Conservation (phyloP, 1,140 invertebrate species). For the Hetaerina americana region DNA sequence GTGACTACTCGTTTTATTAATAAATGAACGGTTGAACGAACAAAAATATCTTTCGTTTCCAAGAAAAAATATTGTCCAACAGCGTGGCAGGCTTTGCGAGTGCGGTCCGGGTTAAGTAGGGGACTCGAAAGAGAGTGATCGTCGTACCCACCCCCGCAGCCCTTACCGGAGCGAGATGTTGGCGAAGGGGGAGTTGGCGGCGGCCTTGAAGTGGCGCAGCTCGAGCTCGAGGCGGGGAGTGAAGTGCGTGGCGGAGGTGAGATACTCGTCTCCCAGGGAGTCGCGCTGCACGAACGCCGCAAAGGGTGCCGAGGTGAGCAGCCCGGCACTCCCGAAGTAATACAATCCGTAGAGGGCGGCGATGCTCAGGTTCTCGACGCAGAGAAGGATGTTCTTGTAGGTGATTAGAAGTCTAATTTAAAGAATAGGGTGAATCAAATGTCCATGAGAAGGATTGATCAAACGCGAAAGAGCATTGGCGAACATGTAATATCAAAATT, state of each 20-base stretch:
- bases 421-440: no score
- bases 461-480: no score
- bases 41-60: no score
- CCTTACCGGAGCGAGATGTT: neutral
- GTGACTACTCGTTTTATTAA: no score
- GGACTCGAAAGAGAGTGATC: no score
- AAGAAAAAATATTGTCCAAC: no score
- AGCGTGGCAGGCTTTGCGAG: no score
- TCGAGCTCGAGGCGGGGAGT: slow-evolving; percentile 5
- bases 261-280: slow-evolving; percentile 24
- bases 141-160: no score
- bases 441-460: no score
- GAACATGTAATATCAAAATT: no score
- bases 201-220: neutral
- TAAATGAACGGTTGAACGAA: no score
- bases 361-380: slow-evolving; percentile 28
- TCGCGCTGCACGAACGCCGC: slow-evolving; percentile 20
- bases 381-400: slow-evolving; percentile 28
- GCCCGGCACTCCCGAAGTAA: slow-evolving; percentile 26
- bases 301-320: slow-evolving; percentile 18
- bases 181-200: neutral
- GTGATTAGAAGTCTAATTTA: slow-evolving; percentile 27
- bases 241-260: slow-evolving; percentile 24
- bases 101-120: no score
- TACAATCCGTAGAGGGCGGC: slow-evolving; percentile 27